Base-by-base conservation (phyloP, 1,140 invertebrate species). In the Leptinotarsa lineolata region DNA sequence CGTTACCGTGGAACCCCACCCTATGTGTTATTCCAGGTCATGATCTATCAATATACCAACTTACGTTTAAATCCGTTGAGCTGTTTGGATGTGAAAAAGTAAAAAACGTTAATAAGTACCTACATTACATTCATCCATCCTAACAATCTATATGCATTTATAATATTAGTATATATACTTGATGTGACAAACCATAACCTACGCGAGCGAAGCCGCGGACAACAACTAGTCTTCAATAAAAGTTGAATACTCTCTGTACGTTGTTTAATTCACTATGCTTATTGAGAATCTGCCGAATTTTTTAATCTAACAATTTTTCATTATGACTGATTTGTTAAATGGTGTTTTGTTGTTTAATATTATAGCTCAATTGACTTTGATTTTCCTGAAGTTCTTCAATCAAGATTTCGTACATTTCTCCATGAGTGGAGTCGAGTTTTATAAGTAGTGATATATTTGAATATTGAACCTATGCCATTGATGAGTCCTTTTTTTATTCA, bases 381-480 rank as follows among this genome's bases (percentile, higher is more conserved):
- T 58, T 74, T 30, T 74, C 20, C n/a, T 73, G 48, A 54, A 77
- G 73, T 72, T 74, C 64, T 63, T 75, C 45, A 68, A 77, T 81
- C 68, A 77, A 71, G 73, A 76, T 76, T 68, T 81, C 74, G 58
- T 77, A 75, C 15, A 66, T 63, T 60, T 77, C 58, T 45, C 76
- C 79, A 75, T 82, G 79, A 54, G 77, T 44, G n/a, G 74, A 39
- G 65, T 81, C 79, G 72, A 79, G 74, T 70, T 81, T 80, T 22
- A n/a, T n/a, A n/a, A n/a, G 78, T 78, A n/a, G 77, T 79, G 1
- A 80, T 75, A 20, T 72, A 45, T 74, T 81, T 81, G 13, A 82
- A 78, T 18, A 82, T 67, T 45, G 72, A 76, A 16, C 78, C 78
- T 75, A 79, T 64, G 3, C 75, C 76, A 73, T 80, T 79, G 21